phyloP scores from a whole-genome alignment of 2,113 vertebrate genomes.

The Archocentrus centrarchus region DNA sequence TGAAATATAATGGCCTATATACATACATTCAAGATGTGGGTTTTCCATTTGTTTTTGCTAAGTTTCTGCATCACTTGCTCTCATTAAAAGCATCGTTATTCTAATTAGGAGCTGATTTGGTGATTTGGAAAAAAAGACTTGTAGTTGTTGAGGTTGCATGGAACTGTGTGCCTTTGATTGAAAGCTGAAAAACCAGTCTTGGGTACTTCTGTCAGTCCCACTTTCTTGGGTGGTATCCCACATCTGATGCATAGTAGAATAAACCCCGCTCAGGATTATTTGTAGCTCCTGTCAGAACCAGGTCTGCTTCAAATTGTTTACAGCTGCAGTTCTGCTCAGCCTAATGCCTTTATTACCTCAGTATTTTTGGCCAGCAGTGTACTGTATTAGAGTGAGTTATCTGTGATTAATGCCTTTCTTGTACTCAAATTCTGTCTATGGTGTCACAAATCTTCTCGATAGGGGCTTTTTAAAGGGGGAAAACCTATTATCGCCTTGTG shows the following conservation, averaged over 20 bases:
- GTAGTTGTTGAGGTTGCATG: background rate
- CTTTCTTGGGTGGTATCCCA: background rate
- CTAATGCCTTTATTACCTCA: constrained; percentile 14
- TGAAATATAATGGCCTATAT: background rate
- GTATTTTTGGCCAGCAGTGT: background rate
- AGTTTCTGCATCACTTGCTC: background rate
- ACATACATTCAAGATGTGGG: background rate
- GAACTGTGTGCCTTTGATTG: background rate
- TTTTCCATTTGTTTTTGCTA: background rate
- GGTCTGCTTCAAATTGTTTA: background rate
- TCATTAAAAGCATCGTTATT: background rate
- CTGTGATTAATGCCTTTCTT: constrained; percentile 3
- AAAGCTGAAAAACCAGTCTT: background rate
- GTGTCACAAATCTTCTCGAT: constrained; percentile 25
- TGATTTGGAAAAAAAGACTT: background rate
- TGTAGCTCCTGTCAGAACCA: background rate
- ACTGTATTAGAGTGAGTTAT: constrained; percentile 20
- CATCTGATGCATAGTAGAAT: background rate
- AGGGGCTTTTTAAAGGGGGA: background rate
- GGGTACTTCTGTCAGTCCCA: background rate
- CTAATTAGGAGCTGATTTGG: background rate
- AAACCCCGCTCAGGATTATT: background rate
- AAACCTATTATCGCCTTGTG: constrained; percentile 16
- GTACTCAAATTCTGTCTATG: constrained; percentile 10
- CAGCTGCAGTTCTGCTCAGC: background rate